Conservation (phyloP, 1,140 invertebrate genomes). For the Bombus impatiens region DNA sequence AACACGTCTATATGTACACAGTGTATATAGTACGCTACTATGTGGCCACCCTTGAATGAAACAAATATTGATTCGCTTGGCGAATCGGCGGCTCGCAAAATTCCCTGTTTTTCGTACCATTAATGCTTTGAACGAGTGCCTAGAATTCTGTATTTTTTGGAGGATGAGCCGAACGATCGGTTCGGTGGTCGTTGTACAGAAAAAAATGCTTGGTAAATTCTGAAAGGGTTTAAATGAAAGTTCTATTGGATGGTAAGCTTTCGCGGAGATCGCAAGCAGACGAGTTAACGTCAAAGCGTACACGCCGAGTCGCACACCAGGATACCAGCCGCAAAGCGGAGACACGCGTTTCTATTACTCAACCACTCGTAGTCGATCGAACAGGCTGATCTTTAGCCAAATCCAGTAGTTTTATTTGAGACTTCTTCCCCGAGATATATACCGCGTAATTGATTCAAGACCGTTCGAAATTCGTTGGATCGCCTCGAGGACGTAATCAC, state of each 20-base stretch:
- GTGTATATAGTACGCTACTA: constrained; percentile 14
- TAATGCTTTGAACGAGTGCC: not conserved
- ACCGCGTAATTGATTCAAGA: not conserved
- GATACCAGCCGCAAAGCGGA: constrained; percentile 63
- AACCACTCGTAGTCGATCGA: constrained; percentile 23
- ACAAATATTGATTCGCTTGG: constrained; percentile 44
- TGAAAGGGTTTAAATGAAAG: not conserved
- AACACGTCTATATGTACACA: constrained; percentile 28
- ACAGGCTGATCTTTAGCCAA: not conserved
- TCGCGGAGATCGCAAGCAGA: not conserved
- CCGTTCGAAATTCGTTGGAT: not conserved
- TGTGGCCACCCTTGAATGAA: not conserved
- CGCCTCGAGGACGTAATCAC: not conserved
- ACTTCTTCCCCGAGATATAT: not conserved
- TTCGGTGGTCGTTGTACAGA: too few species aligned
- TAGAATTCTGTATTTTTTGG: too few species aligned
- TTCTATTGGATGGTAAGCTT: not conserved
- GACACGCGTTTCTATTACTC: constrained; percentile 50
- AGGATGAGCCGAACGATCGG: not conserved
- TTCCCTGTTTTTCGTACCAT: constrained; percentile 3
- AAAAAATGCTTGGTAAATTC: not conserved
- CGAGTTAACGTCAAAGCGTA: constrained; percentile 35
- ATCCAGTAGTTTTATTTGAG: not conserved
- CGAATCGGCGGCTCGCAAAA: not conserved
- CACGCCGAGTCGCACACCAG: constrained; percentile 68